Evolutionary conservation across 2,797 vertebrate genomes (phyloP), one percentile per base, ranked within the genome.

Genomic region (Furcifer pardalis): DNA sequence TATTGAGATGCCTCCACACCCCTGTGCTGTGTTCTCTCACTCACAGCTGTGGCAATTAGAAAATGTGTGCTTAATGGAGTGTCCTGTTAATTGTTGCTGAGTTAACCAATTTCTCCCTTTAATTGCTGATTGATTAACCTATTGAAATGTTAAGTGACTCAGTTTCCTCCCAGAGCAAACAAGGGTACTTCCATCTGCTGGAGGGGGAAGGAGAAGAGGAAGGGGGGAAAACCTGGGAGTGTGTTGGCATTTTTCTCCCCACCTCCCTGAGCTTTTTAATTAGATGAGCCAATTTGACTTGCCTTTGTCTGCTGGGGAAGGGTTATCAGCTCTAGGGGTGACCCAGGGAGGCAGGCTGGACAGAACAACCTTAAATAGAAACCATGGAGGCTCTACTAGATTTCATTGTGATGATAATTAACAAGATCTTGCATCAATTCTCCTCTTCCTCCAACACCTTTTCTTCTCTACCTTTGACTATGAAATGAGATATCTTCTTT

Each of bases 111-210:
- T 96, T 96, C 96, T 96, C 95, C 93, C 93, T 96, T 97, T 97
- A 97, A 97, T 97, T 97, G 96, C 93, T 94, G 95, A 97, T 97
- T 97, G 96, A 97, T 97, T 97, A 97, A 97, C 96, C 96, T 96
- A 97, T 97, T 97, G 96, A 97, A 97, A 97, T 97, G 96, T 96
- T 97, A 97, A 97, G 95, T 97, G 96, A 97, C 96, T 97, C 96
- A 96, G 96, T 96, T 96, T 97, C 96, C 96, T 96, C 95, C 95
- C 94, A 95, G 95, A 96, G 94, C 95, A 96, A 96, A 96, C 94
- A 96, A 90, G 91, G 91, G 92, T 90, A 92, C 92, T 92, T 91
- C 52, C 94, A 94, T 93, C 94, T 93, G 95, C 95, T 92, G 90
- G 95, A 95, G 94, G 94, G 94, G 91, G 81, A 88, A 91, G 89